Base-by-base conservation (phyloP, 23 tunicate genomes). In the Aplidium turbinatum region DNA sequence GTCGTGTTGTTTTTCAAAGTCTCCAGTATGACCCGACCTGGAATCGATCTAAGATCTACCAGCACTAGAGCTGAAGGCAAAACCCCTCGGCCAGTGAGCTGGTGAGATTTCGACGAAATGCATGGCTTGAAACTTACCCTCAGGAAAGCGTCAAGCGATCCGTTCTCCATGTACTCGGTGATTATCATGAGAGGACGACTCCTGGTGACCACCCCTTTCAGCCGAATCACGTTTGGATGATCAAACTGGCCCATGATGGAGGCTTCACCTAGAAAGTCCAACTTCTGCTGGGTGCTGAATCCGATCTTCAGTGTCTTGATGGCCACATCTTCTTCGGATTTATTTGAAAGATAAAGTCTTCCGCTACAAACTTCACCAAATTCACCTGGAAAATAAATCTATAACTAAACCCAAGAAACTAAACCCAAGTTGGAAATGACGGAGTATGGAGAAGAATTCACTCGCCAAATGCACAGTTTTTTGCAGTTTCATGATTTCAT, bases 131-230 rank as follows among this genome's bases (percentile, higher is more conserved):
- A 16, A 74, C 82, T 91, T 28, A 91, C 97, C 72, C 96, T 78
- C 2, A 95, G 64, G 46, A 83, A 95, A 22, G 82, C 70, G 50
- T 95, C 99, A 40, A 95, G 70, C 0, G 96, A 88, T 51, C 99
- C 92, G 42, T 95, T 95, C 55, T 95, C 92, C 99, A 95, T 95
- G 63, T 36, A 95, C 70, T 95, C 99, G 1, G 96, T 95, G 30
- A 95, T 79, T 7, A 95, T 95, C 99, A 95, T 95, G 20, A 83
- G 63, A n/a, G 99, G 99, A 9, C 96, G 87, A 61, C 82, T 78
- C 58, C 61, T 88, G 25, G 99, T 95, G 79, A 95, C 99, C 28
- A 95, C 99, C 27, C 99, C 99, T 60, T 95, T 90, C 40, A 95
- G 63, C 22, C 87, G 82, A 38, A 95, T 95, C 35, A 89, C 87